Evolutionary conservation across 2,797 vertebrate genomes (phyloP).

Genomic region (Petrocephalus schoutedeni): DNA sequence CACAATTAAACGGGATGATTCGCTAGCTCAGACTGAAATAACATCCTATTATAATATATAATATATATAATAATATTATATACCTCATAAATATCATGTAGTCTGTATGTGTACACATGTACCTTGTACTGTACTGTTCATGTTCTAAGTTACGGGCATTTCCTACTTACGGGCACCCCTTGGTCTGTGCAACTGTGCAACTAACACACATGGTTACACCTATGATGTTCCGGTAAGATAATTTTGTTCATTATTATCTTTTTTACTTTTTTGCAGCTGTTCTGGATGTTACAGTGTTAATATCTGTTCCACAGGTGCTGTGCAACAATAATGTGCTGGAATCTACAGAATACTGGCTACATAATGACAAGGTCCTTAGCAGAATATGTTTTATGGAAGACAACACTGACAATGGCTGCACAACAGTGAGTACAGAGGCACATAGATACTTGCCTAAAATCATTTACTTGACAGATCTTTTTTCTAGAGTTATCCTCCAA

Average conservation of each 20-base stretch:
- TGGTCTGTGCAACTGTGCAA: too few species aligned
- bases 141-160: too few species aligned
- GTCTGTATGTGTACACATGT: too few species aligned
- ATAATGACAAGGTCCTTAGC: conserved; percentile 83
- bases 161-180: too few species aligned
- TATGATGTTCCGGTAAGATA: conserved; percentile 58
- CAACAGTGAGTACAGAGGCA: conserved; percentile 73
- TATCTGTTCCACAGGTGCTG: conserved; percentile 71
- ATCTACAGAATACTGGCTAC: conserved; percentile 91
- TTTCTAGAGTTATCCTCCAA: neutral
- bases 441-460: neutral
- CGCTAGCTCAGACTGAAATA: too few species aligned
- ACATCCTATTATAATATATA: too few species aligned
- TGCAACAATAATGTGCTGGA: conserved; percentile 82
- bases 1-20: too few species aligned
- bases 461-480: neutral
- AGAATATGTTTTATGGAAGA: conserved; percentile 83
- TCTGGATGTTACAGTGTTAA: conserved; percentile 30
- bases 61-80: too few species aligned
- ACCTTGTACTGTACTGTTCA: too few species aligned
- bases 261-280: neutral
- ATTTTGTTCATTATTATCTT: neutral
- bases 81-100: too few species aligned
- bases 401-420: conserved; percentile 71
- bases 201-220: conserved; percentile 18